Base-by-base conservation (phyloP, 2,113 vertebrate genomes). In the Scomber colias region DNA sequence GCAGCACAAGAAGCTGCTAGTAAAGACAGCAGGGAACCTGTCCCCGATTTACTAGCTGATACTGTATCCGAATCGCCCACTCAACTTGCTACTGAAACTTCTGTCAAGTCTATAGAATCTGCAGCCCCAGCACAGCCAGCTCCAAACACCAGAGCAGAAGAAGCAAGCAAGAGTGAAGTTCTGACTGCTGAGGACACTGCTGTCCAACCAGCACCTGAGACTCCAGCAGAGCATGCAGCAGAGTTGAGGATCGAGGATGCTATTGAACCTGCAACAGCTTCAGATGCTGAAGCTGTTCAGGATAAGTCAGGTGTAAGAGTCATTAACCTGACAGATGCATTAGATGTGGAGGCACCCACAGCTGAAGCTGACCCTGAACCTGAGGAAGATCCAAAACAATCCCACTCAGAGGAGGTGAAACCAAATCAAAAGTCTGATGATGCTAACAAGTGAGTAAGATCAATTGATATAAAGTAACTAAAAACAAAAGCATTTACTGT, bases 361-460 rank as follows among this genome's bases (percentile, higher is more conserved):
- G 19, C 49, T 17, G 0, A 71, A 84, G 10, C 50, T 27, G 82
- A 55, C 55, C 44, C 65, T 56, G 30, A 82, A 76, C 30, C 75
- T 53, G 64, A 67, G 27, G 48, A 77, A 14, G 64, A 69, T 46
- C 46, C 51, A 65, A 14, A 85, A 17, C 71, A 50, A 51, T 11
- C 64, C 31, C 16, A 13, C 40, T 17, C 61, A n/a, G 51, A 79
- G 45, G 48, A 85, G 55, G 21, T 48, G 1, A 63, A 13, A 45
- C 35, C 1, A n/a, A 61, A 71, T 3, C 75, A 84, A 61, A 30
- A 67, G 48, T 7, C 53, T 63, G 61, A 56, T 27, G 27, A 71
- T 12, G 55, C 50, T n/a, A 61, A 70, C 30, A 71, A 0, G 83
- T 92, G 19, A 85, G 88, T 75, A 30, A 45, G 15, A 60, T 50